Evolutionary conservation across 2,888 invertebrate species (phyloP).

Genomic region (Trissolcus japonicus): DNA sequence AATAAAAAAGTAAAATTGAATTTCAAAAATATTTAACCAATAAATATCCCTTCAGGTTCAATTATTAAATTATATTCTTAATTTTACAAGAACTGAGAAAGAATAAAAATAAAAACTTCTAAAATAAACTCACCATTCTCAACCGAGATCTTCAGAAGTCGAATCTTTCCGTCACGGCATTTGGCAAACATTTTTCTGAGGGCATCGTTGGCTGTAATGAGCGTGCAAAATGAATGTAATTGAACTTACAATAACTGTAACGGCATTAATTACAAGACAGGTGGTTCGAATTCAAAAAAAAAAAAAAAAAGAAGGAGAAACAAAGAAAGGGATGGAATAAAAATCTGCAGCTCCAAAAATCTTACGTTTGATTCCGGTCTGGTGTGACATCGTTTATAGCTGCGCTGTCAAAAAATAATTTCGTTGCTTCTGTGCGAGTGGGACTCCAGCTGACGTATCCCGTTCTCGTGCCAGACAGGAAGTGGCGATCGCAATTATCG

Average conservation of each 20-base stretch:
- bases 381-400: conserved; percentile 85
- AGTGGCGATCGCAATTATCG: conserved; percentile 14
- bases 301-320: too few relatives aligned
- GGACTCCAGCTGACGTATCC: conserved; percentile 19
- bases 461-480: conserved; percentile 8
- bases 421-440: background rate
- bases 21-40: too few relatives aligned
- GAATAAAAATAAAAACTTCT: background rate
- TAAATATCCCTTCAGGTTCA: too few relatives aligned
- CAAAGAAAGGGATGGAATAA: background rate
- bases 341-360: conserved; percentile 2
- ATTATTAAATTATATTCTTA: too few relatives aligned
- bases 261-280: conserved; percentile 1
- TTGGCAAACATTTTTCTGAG: conserved; percentile 88
- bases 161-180: conserved; percentile 87
- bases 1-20: too few relatives aligned
- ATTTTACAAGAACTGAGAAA: too few relatives aligned
- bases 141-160: conserved; percentile 89
- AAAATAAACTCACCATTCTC: conserved; percentile 83
- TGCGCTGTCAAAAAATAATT: conserved; percentile 10
- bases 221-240: conserved; percentile 13
- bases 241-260: conserved; percentile 1
- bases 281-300: background rate
- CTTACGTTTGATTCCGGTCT: conserved; percentile 92
- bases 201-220: conserved; percentile 86